Conservation (phyloP, 2,797 vertebrate genomes). For the Ataeniobius toweri region DNA sequence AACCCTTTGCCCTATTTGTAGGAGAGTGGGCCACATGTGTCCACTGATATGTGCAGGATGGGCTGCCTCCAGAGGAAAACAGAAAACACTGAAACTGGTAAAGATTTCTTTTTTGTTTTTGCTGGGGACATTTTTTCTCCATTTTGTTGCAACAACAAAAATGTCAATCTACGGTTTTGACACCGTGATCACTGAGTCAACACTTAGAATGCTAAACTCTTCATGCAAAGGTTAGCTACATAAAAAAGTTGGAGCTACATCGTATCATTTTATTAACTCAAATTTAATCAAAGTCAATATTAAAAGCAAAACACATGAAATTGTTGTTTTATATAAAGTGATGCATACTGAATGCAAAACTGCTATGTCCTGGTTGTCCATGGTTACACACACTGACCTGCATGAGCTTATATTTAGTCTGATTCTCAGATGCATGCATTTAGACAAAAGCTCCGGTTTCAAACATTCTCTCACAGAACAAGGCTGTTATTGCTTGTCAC, state of each 20-base stretch:
- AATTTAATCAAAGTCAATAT: too few species aligned
- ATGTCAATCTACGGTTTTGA: background rate
- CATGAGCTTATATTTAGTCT: background rate
- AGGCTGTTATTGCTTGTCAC: conserved; percentile 34
- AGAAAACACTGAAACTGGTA: background rate
- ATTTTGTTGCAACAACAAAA: background rate
- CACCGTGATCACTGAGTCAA: background rate
- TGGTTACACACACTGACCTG: background rate
- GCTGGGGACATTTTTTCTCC: too few species aligned
- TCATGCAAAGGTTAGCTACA: too few species aligned
- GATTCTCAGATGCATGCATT: background rate
- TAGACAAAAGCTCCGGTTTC: conserved; percentile 19
- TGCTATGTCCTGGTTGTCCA: background rate
- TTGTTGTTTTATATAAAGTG: too few species aligned
- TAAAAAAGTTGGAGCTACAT: too few species aligned
- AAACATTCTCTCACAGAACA: conserved; percentile 19
- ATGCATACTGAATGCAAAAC: too few species aligned
- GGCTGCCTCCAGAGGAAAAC: background rate
- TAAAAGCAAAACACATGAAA: background rate
- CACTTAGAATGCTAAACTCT: background rate
- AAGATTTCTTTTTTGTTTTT: background rate
- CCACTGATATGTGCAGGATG: background rate
- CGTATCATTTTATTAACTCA: too few species aligned
- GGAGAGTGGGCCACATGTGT: background rate
- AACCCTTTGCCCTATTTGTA: background rate